Conservation (phyloP, 2,113 vertebrate genomes). For the Gambusia affinis region DNA sequence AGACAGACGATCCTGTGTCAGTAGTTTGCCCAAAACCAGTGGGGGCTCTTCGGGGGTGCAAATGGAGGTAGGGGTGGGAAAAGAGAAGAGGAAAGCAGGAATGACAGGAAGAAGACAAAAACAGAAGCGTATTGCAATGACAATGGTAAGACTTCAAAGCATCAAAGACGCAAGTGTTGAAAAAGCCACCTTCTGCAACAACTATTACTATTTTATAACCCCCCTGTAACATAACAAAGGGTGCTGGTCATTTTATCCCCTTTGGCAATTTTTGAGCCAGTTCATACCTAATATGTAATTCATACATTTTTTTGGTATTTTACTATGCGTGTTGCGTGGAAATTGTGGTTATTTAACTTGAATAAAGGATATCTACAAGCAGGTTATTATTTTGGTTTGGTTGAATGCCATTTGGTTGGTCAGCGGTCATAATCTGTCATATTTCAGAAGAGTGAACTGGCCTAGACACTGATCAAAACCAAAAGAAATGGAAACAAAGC, state of each 20-base stretch:
- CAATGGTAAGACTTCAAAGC: slow-evolving; percentile 62
- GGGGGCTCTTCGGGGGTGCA: slow-evolving; percentile 36
- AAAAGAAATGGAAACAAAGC: too few species aligned
- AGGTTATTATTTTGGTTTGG: too few species aligned
- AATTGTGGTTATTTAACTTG: too few species aligned
- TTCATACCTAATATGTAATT: background rate
- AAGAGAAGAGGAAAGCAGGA: background rate
- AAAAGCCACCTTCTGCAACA: slow-evolving; percentile 53
- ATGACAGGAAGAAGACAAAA: background rate
- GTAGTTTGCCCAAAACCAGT: slow-evolving; percentile 46
- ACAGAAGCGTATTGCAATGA: slow-evolving; percentile 29
- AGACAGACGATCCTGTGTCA: slow-evolving; percentile 58
- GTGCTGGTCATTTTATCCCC: background rate
- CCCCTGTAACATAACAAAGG: background rate
- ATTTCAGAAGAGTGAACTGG: too few species aligned
- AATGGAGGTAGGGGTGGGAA: slow-evolving; percentile 23
- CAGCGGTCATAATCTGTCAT: too few species aligned
- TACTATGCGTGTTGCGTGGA: too few species aligned
- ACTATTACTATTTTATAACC: slow-evolving; percentile 20
- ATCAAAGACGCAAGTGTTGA: slow-evolving; percentile 33
- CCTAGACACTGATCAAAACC: too few species aligned
- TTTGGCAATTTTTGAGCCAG: background rate
- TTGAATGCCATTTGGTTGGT: too few species aligned
- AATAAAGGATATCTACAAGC: too few species aligned
- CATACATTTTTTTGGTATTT: background rate